These are phyloP conservation scores for Tachina grossa DNA, from an alignment of 2,888 invertebrate species.

Conservation along the genomic window DNA sequence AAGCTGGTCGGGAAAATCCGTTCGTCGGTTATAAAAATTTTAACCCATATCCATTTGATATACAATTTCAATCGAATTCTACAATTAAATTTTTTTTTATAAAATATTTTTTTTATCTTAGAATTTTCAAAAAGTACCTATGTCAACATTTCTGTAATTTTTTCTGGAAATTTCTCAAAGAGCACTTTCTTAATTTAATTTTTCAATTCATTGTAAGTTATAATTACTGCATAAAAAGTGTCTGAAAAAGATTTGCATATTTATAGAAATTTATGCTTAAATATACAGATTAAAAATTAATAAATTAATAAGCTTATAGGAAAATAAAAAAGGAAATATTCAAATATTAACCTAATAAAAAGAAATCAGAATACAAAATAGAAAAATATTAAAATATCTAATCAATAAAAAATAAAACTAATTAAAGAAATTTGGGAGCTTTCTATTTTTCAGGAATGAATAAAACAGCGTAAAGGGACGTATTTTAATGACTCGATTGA, in stretches of 20 bases:
- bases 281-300: constrained; percentile 1
- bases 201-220: no score
- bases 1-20: no score
- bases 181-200: neutral
- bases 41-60: no score
- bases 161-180: neutral
- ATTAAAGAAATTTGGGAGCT: constrained; percentile 18
- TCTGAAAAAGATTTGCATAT: neutral
- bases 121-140: no score
- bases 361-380: neutral
- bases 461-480: constrained; percentile 23
- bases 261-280: constrained; percentile 7
- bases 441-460: constrained; percentile 42
- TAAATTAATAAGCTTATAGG: constrained; percentile 15
- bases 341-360: constrained; percentile 1
- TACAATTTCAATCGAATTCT: no score
- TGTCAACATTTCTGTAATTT: neutral
- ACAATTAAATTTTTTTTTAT: no score
- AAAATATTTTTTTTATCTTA: no score
- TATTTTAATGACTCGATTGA: constrained; percentile 43
- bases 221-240: no score
- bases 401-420: constrained; percentile 15
- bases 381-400: neutral
- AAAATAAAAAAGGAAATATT: neutral
- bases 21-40: no score